Conservation (phyloP, 2,797 vertebrate species). For the Poeciliopsis paucimaculata region DNA sequence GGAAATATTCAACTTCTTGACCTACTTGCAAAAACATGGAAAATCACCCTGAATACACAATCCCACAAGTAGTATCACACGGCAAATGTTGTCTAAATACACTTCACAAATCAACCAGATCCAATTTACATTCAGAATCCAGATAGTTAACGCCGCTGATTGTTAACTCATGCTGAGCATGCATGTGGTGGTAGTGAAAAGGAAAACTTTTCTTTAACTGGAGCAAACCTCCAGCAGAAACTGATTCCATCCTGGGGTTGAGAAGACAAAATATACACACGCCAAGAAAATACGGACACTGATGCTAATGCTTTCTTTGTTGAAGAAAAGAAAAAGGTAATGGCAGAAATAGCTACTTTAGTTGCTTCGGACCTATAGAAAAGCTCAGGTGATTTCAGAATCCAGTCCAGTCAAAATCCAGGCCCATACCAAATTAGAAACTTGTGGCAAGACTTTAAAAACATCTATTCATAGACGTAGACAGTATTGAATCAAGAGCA, state of each 20-base stretch:
- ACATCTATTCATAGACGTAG: neutral
- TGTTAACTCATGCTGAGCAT: neutral
- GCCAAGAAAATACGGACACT: neutral
- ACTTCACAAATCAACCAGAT: neutral
- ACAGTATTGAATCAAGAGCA: neutral
- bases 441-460: neutral
- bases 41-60: neutral
- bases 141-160: neutral
- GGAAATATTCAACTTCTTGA: neutral
- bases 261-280: neutral
- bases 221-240: neutral
- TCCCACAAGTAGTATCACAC: neutral
- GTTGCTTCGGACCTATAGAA: neutral
- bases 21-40: neutral
- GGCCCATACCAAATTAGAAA: neutral
- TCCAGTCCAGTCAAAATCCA: neutral
- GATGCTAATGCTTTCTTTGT: neutral
- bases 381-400: neutral
- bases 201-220: neutral
- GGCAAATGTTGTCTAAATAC: neutral
- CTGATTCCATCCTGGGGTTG: neutral
- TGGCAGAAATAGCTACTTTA: neutral
- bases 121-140: neutral
- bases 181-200: neutral
- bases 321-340: neutral